Conservation (phyloP, 2,113 vertebrate species). For the Rhombomys opimus region DNA sequence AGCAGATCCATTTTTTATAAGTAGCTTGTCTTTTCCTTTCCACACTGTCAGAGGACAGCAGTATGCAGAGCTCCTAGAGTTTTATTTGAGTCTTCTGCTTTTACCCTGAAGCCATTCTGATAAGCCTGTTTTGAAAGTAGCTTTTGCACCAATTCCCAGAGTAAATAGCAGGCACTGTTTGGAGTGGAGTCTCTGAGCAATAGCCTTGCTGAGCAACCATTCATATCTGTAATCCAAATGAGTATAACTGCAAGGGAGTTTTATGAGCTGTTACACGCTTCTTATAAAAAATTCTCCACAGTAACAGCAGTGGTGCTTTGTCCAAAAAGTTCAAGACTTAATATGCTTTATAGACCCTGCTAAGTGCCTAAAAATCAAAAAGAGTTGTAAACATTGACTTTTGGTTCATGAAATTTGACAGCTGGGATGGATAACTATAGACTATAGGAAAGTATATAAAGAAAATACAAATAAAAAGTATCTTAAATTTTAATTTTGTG, state of each 20-base stretch:
- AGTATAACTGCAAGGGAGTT: slow-evolving; percentile 7
- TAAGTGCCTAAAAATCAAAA: too few species aligned
- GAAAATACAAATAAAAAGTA: background rate
- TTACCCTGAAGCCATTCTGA: background rate
- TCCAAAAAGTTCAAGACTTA: slow-evolving; percentile 40
- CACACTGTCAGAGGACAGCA: background rate
- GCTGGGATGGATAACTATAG: background rate
- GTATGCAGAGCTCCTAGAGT: background rate
- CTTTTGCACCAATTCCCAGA: background rate
- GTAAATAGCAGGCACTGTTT: background rate
- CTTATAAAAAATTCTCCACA: slow-evolving; percentile 36
- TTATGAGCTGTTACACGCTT: slow-evolving; percentile 58
- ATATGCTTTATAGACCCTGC: slow-evolving; percentile 16
- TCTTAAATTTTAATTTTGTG: background rate
- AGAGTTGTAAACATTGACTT: slow-evolving; percentile 35
- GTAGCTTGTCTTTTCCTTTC: background rate
- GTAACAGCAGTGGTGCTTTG: slow-evolving; percentile 37
- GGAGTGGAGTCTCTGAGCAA: background rate
- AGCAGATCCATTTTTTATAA: background rate
- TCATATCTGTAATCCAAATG: slow-evolving; percentile 13
- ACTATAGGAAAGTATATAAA: background rate
- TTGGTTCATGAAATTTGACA: background rate
- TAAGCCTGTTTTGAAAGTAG: background rate
- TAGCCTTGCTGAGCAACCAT: background rate
- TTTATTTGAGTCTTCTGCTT: background rate